Base-by-base conservation (phyloP, 2,888 invertebrate genomes). In the Rhagonycha fulva region DNA sequence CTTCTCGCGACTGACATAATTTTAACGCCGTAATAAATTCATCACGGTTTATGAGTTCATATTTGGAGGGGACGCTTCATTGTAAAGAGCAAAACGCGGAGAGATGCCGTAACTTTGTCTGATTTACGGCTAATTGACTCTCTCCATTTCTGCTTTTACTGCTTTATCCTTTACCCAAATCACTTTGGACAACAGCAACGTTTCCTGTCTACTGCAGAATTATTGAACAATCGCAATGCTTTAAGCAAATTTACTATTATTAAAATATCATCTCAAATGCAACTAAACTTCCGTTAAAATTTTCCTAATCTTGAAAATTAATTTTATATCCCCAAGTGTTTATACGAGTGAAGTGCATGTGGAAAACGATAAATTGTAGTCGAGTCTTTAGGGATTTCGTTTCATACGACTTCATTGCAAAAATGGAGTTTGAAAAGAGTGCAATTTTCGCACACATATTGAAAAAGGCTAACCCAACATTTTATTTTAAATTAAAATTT, bases 91-190 rank as follows among this genome's bases (percentile, higher is more conserved):
- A 78, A 80, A 76, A 66, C 75, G 76, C 32, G 23, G 78, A 79
- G 80, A 80, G 76, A 71, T 77, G 76, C 79, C 69, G 81, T 80
- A 80, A 81, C 81, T 80, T 79, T 81, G 81, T 81, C 81, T 81
- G 82, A 82, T 82, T 82, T 80, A 79, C 80, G 80, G 77, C 81
- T 81, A 82, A 82, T 82, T 82, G 82, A 82, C 81, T 81, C 78
- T 80, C 77, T 72, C 79, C 76, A 75, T 79, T 80, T 76, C 74
- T 75, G 69, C 74, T 71, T 70, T 70, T 68, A 24, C 63, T 24
- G 63, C 63, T 63, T 63, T 63, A 63, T 63, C 63, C 63, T 63
- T 76, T 74, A 76, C 72, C 75, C 71, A 73, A 78, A 75, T 71
- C 72, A 77, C 68, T 72, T 81, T 79, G 81, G 79, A 80, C 79